These are phyloP conservation scores for Saxicola maurus DNA, from an alignment of 2,797 vertebrate genomes.

Conservation along the genomic window DNA sequence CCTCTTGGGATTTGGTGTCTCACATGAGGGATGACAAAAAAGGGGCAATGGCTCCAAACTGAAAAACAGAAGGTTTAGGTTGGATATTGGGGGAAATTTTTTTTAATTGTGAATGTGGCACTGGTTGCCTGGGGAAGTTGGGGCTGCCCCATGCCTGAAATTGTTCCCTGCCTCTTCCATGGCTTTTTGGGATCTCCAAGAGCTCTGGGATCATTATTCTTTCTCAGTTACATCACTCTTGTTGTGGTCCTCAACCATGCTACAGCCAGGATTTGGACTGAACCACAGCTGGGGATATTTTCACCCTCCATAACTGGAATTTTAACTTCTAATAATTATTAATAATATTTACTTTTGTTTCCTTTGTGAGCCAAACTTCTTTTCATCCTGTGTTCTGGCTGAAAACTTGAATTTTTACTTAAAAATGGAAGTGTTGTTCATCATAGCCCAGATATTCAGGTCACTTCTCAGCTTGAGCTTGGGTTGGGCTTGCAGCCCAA, in stretches of 20 bases:
- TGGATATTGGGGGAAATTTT: background rate
- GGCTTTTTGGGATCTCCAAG: background rate
- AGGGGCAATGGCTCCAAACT: background rate
- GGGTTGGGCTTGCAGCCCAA: background rate
- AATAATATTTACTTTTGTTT: background rate
- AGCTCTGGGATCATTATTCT: background rate
- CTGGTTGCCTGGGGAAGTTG: fast-evolving
- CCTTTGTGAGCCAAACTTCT: background rate
- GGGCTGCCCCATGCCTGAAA: background rate
- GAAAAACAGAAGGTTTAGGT: background rate
- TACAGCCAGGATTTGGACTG: background rate
- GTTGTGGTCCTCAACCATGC: background rate
- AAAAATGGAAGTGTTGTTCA: background rate
- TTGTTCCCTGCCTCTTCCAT: background rate
- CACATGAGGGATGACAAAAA: background rate
- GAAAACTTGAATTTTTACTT: background rate
- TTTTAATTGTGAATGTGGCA: background rate
- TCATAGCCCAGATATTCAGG: background rate
- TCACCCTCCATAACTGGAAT: background rate
- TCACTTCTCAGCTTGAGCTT: background rate
- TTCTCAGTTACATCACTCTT: background rate
- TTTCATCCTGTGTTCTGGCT: background rate
- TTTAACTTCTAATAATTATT: background rate
- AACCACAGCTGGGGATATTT: background rate
- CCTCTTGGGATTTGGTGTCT: background rate